Evolutionary conservation across 2,797 vertebrate species (phyloP).

Genomic region (Argentina silus): DNA sequence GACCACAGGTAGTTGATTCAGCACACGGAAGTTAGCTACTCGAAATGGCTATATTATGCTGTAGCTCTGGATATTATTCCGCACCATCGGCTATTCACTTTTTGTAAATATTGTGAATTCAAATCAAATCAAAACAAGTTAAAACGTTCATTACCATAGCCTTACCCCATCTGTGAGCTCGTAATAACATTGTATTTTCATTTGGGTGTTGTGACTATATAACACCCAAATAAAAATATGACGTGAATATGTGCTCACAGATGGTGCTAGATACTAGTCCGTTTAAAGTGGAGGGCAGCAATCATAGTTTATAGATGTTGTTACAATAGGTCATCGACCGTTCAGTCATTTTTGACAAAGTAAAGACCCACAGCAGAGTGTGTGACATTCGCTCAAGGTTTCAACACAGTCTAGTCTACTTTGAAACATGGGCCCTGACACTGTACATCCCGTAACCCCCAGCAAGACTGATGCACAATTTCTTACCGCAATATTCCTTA

Average conservation of each 20-base stretch:
- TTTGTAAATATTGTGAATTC: neutral
- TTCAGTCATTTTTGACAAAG: neutral
- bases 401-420: neutral
- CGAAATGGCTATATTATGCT: too few relatives aligned
- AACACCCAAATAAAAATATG: neutral
- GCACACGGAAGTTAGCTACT: neutral
- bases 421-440: too few relatives aligned
- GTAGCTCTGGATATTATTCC: too few relatives aligned
- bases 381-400: neutral
- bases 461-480: too few relatives aligned
- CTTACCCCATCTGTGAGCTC: neutral
- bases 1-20: conserved; percentile 3
- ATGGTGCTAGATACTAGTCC: too few relatives aligned
- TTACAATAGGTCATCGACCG: neutral
- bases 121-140: neutral
- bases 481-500: too few relatives aligned
- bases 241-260: too few relatives aligned
- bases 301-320: neutral
- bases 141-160: too few relatives aligned
- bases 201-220: neutral
- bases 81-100: neutral
- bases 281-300: neutral
- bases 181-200: neutral
- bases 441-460: too few relatives aligned
- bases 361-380: neutral